Percentiles rank a stretch among this genome's conserved stretches.
Evolutionary conservation across 2,888 invertebrate genomes (phyloP).

Genomic region (Protophormia terraenovae): DNA sequence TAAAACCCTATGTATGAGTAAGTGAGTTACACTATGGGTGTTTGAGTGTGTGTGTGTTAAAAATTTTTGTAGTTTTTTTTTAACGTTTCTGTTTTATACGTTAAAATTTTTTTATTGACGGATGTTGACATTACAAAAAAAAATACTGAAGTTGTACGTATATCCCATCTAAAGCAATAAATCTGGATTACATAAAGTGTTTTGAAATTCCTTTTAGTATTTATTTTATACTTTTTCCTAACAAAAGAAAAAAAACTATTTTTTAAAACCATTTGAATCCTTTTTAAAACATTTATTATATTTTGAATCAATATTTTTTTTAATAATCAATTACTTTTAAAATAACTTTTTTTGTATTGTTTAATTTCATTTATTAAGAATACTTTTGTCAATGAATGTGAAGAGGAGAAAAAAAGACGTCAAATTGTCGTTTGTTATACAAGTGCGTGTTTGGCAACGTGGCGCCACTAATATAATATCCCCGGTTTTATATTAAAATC

Average conservation of each 20-base stretch:
- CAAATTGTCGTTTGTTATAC: conserved; percentile 36
- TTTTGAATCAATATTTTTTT: background rate
- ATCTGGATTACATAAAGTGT: conserved; percentile 57
- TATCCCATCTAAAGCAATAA: background rate
- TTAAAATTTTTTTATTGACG: conserved; percentile 57
- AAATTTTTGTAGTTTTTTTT: conserved; percentile 11
- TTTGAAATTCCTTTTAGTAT: background rate
- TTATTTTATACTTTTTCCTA: background rate
- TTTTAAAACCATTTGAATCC: background rate
- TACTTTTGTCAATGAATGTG: conserved; percentile 11
- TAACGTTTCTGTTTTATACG: no score
- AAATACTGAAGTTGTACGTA: conserved; percentile 40
- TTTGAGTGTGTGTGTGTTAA: background rate
- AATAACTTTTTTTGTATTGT: background rate
- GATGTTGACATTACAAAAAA: conserved; percentile 59
- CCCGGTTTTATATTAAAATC: conserved; percentile 40
- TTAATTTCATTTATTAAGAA: background rate
- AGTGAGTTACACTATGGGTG: background rate
- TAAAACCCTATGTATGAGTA: conserved; percentile 29
- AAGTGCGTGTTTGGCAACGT: conserved; percentile 63
- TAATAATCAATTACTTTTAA: background rate
- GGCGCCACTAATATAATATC: conserved; percentile 58
- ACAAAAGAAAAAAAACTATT: background rate
- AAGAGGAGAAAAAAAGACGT: conserved; percentile 11
- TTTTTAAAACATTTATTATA: background rate